Percentiles rank a stretch among this genome's conserved stretches.
Evolutionary conservation across 1,140 invertebrate genomes (phyloP).

Genomic region (Drosophila tsacasi): DNA sequence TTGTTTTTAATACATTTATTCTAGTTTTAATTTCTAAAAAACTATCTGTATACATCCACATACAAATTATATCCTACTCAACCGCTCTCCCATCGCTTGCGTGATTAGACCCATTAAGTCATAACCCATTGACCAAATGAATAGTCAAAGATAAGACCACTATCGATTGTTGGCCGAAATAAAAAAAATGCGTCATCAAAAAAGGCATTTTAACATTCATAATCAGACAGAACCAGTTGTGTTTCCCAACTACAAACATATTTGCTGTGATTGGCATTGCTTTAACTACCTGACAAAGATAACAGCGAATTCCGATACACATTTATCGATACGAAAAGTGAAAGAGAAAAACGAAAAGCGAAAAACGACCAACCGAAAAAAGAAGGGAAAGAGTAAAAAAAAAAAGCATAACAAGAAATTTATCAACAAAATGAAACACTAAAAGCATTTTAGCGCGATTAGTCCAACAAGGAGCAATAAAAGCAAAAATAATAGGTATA

Average conservation of each 20-base stretch:
- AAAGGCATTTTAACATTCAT: conserved; percentile 22
- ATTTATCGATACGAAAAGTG: conserved; percentile 33
- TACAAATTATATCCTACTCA: not conserved
- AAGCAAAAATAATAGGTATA: conserved; percentile 16
- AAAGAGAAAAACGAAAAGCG: conserved; percentile 8
- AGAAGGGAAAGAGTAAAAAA: not conserved
- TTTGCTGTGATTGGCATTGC: conserved; percentile 39
- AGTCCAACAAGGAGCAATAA: conserved; percentile 34
- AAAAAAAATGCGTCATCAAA: conserved; percentile 39
- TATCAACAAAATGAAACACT: conserved; percentile 58
- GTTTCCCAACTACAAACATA: conserved; percentile 20
- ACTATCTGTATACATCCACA: not conserved
- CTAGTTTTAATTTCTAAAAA: not conserved
- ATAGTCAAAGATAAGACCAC: conserved; percentile 10
- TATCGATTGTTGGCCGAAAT: conserved; percentile 20
- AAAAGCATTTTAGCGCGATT: conserved; percentile 72
- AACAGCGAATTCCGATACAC: conserved; percentile 38
- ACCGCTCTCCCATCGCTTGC: not conserved
- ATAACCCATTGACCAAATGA: conserved; percentile 48
- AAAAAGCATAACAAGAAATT: conserved; percentile 31
- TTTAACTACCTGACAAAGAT: conserved; percentile 37
- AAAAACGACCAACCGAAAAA: not conserved
- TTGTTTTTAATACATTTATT: not conserved
- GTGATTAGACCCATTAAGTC: conserved; percentile 41
- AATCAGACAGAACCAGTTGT: conserved; percentile 15